Evolutionary conservation across 2,888 invertebrate genomes (phyloP).

Genomic region (Frankliniella fusca): DNA sequence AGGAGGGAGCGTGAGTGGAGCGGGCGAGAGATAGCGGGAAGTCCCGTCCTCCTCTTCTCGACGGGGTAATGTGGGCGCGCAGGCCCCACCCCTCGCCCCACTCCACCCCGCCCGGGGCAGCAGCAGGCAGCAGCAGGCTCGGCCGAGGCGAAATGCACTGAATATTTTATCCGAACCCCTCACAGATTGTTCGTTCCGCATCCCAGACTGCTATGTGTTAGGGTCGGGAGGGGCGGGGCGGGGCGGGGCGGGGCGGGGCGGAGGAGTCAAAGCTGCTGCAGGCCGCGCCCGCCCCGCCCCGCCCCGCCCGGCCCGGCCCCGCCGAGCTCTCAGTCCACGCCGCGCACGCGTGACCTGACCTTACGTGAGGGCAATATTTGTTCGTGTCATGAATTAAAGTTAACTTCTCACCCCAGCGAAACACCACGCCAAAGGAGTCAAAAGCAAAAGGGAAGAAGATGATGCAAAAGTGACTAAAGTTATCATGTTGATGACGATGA

Average conservation of each 20-base stretch:
- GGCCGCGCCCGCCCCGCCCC: too few species aligned
- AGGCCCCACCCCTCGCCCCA: too few species aligned
- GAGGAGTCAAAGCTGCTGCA: background rate
- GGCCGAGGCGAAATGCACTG: background rate
- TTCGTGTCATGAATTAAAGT: background rate
- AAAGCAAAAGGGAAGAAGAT: too few species aligned
- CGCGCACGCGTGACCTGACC: background rate
- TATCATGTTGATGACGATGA: too few species aligned
- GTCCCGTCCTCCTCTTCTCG: too few species aligned
- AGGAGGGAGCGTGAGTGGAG: background rate
- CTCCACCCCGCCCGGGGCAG: too few species aligned
- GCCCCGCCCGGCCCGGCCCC: too few species aligned
- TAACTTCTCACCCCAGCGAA: too few species aligned
- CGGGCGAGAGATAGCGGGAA: background rate
- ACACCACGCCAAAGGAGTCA: too few species aligned
- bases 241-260: background rate
- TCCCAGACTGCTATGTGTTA: background rate
- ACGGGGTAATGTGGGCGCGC: too few species aligned
- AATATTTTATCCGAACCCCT: slow-evolving; percentile 11
- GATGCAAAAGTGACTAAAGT: too few species aligned
- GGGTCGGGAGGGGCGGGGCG: background rate
- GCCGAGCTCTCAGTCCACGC: background rate
- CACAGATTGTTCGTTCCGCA: slow-evolving; percentile 18
- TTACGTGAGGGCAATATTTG: background rate
- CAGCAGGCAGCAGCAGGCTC: background rate